Base-by-base conservation (phyloP, 1,140 invertebrate genomes). In the Brachionus angularis region DNA sequence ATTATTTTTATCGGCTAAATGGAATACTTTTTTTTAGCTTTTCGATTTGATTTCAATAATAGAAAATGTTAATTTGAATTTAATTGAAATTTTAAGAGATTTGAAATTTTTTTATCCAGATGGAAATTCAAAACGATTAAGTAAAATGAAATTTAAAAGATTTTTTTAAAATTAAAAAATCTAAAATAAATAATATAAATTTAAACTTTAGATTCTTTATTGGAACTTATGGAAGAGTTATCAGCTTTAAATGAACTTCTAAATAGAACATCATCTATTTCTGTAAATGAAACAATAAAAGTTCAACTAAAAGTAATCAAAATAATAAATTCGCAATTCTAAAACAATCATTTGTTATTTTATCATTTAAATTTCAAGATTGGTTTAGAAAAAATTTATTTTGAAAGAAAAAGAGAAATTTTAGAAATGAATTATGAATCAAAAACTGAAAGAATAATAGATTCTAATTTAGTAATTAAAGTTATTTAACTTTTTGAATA, bases 211-310 rank as follows among this genome's bases (percentile, higher is more conserved):
- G 58, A 1, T 16, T 25, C 39, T 1, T 12, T 67, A 0, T 31
- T 67, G 5, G 31, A 46, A 21, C 25, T 67, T 4, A 46, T 67
- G 42, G 47, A 67, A 34, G 39, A 67, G 23, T 16, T 67, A 21
- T 44, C 27, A 1, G 5, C 7, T 8, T 23, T 67, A 12, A 67
- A 67, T n/a, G 42, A 67, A 25, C 36, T 47, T 46, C 7, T 67
- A 33, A 67, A 67, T 10, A 5, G 62, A 47, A 67, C 62, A 34
- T 67, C 62, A 4, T 47, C 42, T 0, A 67, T 67, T 29, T 67
- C 62, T 7, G 31, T 67, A 5, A 50, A n/a, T 47, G 62, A 67
- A 16, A 34, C 62, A 33, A 46, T 67, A 3, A 50, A 47, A 36
- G 29, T 47, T 47, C 27, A 67, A 16, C 33, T 67, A 3, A 67